Evolutionary conservation across 2,113 vertebrate species (phyloP), one percentile per base, ranked within the genome.

Genomic region (Origma solitaria): DNA sequence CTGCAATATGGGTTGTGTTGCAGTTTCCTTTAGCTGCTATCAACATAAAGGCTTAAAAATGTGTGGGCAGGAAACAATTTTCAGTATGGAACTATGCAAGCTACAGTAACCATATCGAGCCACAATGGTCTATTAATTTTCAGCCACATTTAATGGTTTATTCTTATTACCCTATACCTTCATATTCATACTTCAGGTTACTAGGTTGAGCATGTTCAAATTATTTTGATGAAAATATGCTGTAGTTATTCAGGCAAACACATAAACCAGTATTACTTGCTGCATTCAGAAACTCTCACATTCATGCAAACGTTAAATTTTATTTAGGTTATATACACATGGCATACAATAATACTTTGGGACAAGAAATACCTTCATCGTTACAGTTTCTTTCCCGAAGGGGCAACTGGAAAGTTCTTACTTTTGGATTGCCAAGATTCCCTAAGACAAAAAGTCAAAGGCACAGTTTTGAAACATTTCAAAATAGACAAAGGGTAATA

Each of bases 341-440:
- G 0, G 82, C 24, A 45, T 16, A 70, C 13, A 88, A 10, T 15
- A 65, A 90, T 28, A 87, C 3, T 88, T n/a, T 53, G 37, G 20
- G n/a, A 83, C 4, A 33, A 83, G 20, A 95, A 94, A 94, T 98
- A 98, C 98, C 98, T 98, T 98, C 97, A 91, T 97, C 92, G 16
- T 97, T 86, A 95, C 35, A 84, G 80, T 94, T 97, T 92, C 87
- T 88, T 78, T 97, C 97, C 51, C 83, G 97, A 54, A 96, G 94
- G 17, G 95, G 95, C 75, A 97, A 92, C 30, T 97, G 97, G 65
- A 97, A 96, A 92, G 93, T 72, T n/a, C 84, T 91, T 79, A 15
- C 80, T 93, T 84, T 97, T n/a, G 95, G 66, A 53, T 88, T 97
- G 82, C 91, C 96, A 91, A 98, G 20, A 75, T 97, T 97, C 71